Conservation (phyloP, 2,113 vertebrate species). For the Festucalex cinctus region DNA sequence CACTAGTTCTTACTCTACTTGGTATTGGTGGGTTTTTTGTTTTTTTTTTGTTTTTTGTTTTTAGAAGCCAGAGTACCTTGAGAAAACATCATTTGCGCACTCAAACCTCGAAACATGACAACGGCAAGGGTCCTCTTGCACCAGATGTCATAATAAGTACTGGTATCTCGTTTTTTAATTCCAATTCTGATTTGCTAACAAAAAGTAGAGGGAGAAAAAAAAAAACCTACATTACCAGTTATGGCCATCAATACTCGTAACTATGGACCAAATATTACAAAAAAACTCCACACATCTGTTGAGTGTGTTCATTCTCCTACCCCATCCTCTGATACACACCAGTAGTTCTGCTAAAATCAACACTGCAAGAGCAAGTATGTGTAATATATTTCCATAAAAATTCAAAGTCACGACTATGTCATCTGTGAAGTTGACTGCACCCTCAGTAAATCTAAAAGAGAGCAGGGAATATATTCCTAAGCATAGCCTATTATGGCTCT, state of each 20-base stretch:
- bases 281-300: background rate
- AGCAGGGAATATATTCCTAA: slow-evolving; percentile 25
- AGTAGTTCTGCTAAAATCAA: slow-evolving; percentile 32
- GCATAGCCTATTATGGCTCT: slow-evolving; percentile 45
- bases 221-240: no score
- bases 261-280: background rate
- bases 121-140: no score
- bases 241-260: background rate
- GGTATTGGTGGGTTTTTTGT: no score
- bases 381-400: slow-evolving; percentile 20
- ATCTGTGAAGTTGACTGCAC: slow-evolving; percentile 16
- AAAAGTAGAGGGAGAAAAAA: no score
- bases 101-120: no score
- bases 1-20: no score
- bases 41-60: no score
- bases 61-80: no score
- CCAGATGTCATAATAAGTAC: no score
- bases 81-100: no score
- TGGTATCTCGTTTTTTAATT: no score
- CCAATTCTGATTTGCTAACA: no score
- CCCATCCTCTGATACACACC: slow-evolving; percentile 16
- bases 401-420: slow-evolving; percentile 1
- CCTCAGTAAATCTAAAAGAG: slow-evolving; percentile 38
- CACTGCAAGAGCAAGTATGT: slow-evolving; percentile 19
- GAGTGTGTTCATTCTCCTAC: slow-evolving; percentile 13